Evolutionary conservation across 2,113 vertebrate species (phyloP).

Genomic region (Psilopsiagon aurifrons): DNA sequence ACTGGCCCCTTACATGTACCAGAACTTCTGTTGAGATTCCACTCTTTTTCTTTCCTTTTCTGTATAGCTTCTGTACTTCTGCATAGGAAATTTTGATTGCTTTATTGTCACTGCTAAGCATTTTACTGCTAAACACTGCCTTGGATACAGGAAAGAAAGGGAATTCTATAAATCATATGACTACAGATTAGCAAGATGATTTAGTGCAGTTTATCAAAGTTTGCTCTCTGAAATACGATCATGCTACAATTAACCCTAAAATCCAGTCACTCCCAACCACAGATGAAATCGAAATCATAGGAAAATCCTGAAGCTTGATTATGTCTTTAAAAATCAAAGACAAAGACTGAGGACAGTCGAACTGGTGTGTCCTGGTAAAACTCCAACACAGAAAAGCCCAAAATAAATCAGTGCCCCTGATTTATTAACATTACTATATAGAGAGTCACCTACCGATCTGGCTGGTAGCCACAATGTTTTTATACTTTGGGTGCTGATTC

Average conservation of each 20-base stretch:
- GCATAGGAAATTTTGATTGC: background rate
- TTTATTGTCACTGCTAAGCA: background rate
- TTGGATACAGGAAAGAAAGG: background rate
- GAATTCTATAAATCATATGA: background rate
- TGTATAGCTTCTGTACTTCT: background rate
- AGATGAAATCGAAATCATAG: background rate
- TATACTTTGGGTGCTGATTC: conserved; percentile 98
- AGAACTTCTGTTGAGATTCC: background rate
- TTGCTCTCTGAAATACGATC: background rate
- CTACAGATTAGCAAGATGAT: background rate
- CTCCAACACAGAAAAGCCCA: background rate
- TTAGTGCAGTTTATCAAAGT: background rate
- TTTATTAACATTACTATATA: background rate
- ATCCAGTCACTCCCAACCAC: background rate
- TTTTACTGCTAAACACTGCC: background rate
- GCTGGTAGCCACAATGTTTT: conserved; percentile 93
- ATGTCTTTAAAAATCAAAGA: background rate
- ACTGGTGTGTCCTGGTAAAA: background rate
- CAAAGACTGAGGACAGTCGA: background rate
- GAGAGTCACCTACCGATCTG: conserved; percentile 89
- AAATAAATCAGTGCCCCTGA: background rate
- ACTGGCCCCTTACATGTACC: fast-evolving
- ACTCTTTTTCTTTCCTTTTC: background rate
- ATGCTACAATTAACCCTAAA: background rate
- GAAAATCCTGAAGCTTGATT: background rate